Percentiles rank a stretch among this genome's conserved stretches.
These are phyloP conservation scores for Orius insidiosus DNA, from an alignment of 1,140 invertebrate species.

Conservation along the genomic window DNA sequence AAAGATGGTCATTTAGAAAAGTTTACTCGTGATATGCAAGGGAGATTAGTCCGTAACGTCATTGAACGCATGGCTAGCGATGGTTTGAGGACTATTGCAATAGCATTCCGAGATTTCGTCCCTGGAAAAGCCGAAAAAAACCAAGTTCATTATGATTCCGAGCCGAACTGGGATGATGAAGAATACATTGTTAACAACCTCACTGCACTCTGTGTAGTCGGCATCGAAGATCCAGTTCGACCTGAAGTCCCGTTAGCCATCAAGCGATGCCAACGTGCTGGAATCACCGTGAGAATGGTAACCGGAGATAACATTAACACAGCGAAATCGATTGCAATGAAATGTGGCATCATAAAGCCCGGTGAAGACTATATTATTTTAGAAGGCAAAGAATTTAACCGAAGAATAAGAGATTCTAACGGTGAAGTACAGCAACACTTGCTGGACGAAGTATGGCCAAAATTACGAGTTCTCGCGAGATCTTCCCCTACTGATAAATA, in stretches of 20 bases:
- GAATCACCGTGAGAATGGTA: conserved; percentile 98
- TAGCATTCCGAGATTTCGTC: conserved; percentile 86
- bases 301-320: conserved; percentile 99
- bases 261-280: conserved; percentile 83
- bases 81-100: conserved; percentile 88
- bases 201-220: conserved; percentile 89
- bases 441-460: conserved; percentile 97
- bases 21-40: conserved; percentile 82
- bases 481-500: conserved; percentile 99
- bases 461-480: conserved; percentile 83
- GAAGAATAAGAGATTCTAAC: conserved; percentile 67
- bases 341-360: conserved; percentile 92
- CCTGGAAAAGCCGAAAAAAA: conserved; percentile 82
- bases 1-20: conserved; percentile 75
- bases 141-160: conserved; percentile 76
- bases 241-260: conserved; percentile 93
- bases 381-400: conserved; percentile 96
- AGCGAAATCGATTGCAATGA: conserved; percentile 88
- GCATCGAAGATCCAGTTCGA: conserved; percentile 96
- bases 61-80: conserved; percentile 99
- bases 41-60: conserved; percentile 78
- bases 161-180: conserved; percentile 97
- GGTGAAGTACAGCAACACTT: conserved; percentile 85
- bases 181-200: conserved; percentile 79
- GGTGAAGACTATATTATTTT: conserved; percentile 89